These are phyloP conservation scores for Chrysolina haemoptera DNA, from an alignment of 2,888 invertebrate species.

Conservation along the genomic window DNA sequence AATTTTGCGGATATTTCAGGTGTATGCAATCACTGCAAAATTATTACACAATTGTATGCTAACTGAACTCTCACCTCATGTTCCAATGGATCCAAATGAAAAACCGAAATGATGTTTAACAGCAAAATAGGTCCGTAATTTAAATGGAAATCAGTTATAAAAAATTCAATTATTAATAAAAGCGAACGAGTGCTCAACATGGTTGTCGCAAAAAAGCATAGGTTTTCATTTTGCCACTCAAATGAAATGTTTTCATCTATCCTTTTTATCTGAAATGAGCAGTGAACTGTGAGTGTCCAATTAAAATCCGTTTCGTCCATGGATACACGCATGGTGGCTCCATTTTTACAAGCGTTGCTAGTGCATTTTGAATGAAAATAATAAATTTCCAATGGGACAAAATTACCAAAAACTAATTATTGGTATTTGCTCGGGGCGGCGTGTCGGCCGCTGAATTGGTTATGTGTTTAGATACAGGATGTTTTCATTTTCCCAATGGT, in stretches of 20 bases:
- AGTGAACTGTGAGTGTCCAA: constrained; percentile 48
- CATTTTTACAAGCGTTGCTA: constrained; percentile 28
- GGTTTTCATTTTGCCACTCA: constrained; percentile 44
- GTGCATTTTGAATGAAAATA: constrained; percentile 39
- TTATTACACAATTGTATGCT: background rate
- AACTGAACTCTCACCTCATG: background rate
- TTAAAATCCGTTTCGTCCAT: constrained; percentile 47
- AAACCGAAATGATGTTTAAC: constrained; percentile 16
- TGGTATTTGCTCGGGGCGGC: constrained; percentile 14
- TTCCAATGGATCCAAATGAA: background rate
- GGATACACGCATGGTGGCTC: constrained; percentile 24
- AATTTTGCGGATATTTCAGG: background rate
- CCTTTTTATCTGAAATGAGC: constrained; percentile 50
- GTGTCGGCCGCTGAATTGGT: background rate
- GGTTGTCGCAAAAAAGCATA: constrained; percentile 39
- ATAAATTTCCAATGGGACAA: constrained; percentile 34
- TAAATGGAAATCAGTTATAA: constrained; percentile 45
- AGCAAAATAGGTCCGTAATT: constrained; percentile 42
- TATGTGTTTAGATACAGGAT: background rate
- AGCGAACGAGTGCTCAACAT: constrained; percentile 44
- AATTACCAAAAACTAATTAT: constrained; percentile 31
- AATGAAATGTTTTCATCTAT: constrained; percentile 53
- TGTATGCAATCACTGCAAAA: background rate
- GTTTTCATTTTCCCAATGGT: background rate
- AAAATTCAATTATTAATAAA: constrained; percentile 52